phyloP scores from a whole-genome alignment of 2,888 invertebrate genomes.

The Geophilus truncorum region DNA sequence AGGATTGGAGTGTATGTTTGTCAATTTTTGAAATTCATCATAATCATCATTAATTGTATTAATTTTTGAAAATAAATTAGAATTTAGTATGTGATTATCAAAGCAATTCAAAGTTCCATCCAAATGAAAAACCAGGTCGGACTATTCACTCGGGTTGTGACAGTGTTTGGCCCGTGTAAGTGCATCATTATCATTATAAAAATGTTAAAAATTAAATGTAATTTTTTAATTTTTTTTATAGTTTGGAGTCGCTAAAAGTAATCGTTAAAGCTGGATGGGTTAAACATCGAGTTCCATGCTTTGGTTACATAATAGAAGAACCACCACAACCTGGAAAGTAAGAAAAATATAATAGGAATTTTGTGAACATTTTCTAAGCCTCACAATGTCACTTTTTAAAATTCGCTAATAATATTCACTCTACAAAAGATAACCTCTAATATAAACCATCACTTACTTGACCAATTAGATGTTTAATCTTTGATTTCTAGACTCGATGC shows the following conservation, averaged over 20 bases:
- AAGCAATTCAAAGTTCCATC: slow-evolving; percentile 41
- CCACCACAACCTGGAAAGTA: slow-evolving; percentile 46
- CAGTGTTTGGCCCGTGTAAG: slow-evolving; percentile 46
- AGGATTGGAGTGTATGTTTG: slow-evolving; percentile 39
- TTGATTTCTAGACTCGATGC: slow-evolving; percentile 44
- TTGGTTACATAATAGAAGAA: slow-evolving; percentile 48
- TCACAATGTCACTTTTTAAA: no score
- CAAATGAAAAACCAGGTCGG: slow-evolving; percentile 45
- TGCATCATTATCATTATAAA: neutral
- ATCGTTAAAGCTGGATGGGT: slow-evolving; percentile 47
- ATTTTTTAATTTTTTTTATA: slow-evolving; percentile 38
- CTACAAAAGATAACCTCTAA: no score
- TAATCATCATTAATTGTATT: neutral
- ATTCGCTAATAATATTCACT: no score
- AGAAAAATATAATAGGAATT: slow-evolving; percentile 32
- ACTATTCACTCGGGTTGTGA: slow-evolving; percentile 42
- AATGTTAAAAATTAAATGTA: neutral
- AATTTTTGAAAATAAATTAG: neutral
- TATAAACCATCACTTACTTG: no score
- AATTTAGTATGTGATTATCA: slow-evolving; percentile 29
- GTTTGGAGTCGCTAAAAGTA: slow-evolving; percentile 43
- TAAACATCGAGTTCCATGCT: slow-evolving; percentile 48
- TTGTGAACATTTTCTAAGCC: no score
- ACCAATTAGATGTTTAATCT: no score
- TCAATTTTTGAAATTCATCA: neutral